A percentile compares a stretch with the other conserved stretches of the same genome.
These are phyloP conservation scores for Lacerta agilis DNA, from an alignment of 2,797 vertebrate genomes.

Conservation along the genomic window DNA sequence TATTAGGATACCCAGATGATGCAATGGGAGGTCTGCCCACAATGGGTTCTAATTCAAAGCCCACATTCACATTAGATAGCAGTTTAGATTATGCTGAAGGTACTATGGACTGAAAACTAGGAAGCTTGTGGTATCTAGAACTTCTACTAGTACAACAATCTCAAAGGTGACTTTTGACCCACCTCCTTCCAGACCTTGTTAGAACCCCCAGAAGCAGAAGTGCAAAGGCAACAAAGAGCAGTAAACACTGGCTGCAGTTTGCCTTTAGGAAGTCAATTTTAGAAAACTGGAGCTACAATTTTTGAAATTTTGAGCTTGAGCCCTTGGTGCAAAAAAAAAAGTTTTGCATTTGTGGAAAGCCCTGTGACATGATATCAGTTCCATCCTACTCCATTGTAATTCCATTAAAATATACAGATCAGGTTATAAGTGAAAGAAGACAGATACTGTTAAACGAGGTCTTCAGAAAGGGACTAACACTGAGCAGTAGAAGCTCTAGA, in stretches of 20 bases:
- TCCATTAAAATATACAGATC: constrained; percentile 59
- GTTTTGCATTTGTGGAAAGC: constrained; percentile 53
- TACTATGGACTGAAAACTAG: neutral
- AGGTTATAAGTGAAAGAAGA: constrained; percentile 66
- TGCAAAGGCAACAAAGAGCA: neutral
- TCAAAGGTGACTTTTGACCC: neutral
- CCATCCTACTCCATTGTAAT: constrained; percentile 55
- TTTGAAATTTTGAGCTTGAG: constrained; percentile 33
- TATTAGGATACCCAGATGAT: neutral
- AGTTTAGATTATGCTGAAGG: neutral
- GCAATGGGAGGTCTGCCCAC: neutral
- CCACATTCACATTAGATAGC: neutral
- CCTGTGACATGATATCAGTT: constrained; percentile 45
- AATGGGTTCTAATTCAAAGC: neutral
- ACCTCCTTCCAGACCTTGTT: neutral
- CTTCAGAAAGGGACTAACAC: constrained; percentile 57
- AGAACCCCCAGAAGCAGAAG: neutral
- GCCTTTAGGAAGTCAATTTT: neutral
- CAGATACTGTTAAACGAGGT: constrained; percentile 67
- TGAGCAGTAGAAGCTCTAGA: constrained; percentile 30
- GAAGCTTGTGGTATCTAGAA: neutral
- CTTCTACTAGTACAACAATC: neutral
- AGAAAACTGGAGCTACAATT: neutral
- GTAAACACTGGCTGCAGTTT: neutral
- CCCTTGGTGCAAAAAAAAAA: constrained; percentile 14